Evolutionary conservation across 2,888 invertebrate genomes (phyloP).

Genomic region (Caenorhabditis sp.): DNA sequence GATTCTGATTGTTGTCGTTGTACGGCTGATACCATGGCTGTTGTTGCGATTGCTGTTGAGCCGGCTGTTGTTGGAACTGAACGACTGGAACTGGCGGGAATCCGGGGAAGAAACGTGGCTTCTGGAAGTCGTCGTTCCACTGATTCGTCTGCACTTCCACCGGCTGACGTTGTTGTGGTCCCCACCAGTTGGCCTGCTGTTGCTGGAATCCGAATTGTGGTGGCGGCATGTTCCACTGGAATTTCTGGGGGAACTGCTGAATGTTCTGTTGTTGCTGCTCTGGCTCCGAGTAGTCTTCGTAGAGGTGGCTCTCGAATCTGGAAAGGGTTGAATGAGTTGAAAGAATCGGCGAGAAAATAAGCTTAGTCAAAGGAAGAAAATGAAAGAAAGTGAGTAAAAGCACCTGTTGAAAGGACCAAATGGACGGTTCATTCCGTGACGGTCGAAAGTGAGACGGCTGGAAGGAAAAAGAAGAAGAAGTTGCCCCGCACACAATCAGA

Average conservation of each 20-base stretch:
- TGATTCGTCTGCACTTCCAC: constrained; percentile 47
- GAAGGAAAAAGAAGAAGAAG: constrained; percentile 28
- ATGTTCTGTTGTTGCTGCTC: not conserved
- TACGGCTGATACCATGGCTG: constrained; percentile 52
- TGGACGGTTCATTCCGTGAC: constrained; percentile 45
- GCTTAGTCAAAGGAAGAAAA: not conserved
- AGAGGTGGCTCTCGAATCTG: constrained; percentile 37
- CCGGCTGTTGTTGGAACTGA: constrained; percentile 28
- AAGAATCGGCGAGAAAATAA: not conserved
- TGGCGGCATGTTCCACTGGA: constrained; percentile 24
- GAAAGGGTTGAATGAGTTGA: not conserved
- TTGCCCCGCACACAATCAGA: not conserved
- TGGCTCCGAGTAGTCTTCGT: constrained; percentile 26
- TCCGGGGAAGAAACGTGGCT: constrained; percentile 1
- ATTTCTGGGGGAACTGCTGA: constrained; percentile 26
- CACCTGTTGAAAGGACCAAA: constrained; percentile 57
- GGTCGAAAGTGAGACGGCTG: constrained; percentile 49
- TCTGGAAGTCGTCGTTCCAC: constrained; percentile 29
- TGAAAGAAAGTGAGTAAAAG: not conserved
- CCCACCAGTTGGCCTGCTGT: constrained; percentile 30
- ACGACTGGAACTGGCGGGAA: constrained; percentile 24
- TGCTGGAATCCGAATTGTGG: constrained; percentile 37
- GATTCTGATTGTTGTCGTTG: constrained; percentile 3
- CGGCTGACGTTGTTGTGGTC: constrained; percentile 8
- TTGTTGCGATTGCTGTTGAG: constrained; percentile 18